Evolutionary conservation across 2,888 invertebrate genomes (phyloP).

Genomic region (Dicranocentrus wangi): DNA sequence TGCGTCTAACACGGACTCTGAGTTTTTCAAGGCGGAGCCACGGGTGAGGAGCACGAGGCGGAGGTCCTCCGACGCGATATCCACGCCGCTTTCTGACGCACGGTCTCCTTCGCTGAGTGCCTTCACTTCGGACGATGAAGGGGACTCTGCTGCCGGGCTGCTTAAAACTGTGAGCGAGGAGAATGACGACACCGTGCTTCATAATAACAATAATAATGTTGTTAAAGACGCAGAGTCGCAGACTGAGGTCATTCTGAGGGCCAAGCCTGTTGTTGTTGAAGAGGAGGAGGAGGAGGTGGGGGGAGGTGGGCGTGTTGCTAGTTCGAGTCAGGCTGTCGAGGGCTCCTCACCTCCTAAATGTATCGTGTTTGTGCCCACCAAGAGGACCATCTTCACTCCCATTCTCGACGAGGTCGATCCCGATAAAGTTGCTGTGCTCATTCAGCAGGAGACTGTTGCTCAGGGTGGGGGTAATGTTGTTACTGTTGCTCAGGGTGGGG

Average conservation of each 20-base stretch:
- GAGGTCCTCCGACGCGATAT: slow-evolving; percentile 66
- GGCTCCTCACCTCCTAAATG: too few relatives aligned
- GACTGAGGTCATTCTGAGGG: slow-evolving; percentile 56
- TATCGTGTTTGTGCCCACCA: slow-evolving; percentile 67
- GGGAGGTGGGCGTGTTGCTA: background rate
- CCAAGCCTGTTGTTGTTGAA: slow-evolving; percentile 65
- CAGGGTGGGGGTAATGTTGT: background rate
- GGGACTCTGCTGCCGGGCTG: slow-evolving; percentile 49
- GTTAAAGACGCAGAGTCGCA: slow-evolving; percentile 52
- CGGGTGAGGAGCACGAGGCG: slow-evolving; percentile 48
- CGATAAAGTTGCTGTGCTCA: slow-evolving; percentile 23
- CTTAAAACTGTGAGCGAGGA: slow-evolving; percentile 67
- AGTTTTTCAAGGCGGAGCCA: slow-evolving; percentile 62
- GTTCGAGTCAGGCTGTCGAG: too few relatives aligned
- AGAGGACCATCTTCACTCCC: slow-evolving; percentile 69
- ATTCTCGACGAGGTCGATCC: slow-evolving; percentile 46
- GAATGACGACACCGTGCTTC: slow-evolving; percentile 29
- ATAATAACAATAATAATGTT: background rate
- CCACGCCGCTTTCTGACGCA: slow-evolving; percentile 65
- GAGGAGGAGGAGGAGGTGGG: slow-evolving; percentile 57
- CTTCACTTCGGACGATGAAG: slow-evolving; percentile 70
- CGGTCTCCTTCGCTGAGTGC: slow-evolving; percentile 66
- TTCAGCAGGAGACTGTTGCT: slow-evolving; percentile 32
- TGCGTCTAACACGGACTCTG: slow-evolving; percentile 70
- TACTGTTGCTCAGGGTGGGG: background rate